Conservation (phyloP, 2,797 vertebrate species). For the Lindbergichthys nudifrons region DNA sequence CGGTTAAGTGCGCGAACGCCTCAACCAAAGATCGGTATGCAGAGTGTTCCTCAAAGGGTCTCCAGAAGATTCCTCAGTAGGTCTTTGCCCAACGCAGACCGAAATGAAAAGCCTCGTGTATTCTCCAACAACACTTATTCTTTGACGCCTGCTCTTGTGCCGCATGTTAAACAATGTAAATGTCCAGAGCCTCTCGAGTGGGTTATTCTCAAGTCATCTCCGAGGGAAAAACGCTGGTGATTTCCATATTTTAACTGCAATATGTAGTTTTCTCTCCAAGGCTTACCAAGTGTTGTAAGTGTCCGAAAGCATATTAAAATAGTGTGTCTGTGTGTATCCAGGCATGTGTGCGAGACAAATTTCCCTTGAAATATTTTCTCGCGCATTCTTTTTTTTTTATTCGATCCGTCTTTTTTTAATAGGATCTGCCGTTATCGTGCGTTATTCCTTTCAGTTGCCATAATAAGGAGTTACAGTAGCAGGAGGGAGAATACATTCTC, state of each 20-base stretch:
- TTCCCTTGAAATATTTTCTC: constrained; percentile 1
- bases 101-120: constrained; percentile 56
- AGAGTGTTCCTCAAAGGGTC: constrained; percentile 35
- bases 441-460: constrained; percentile 43
- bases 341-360: constrained; percentile 17
- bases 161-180: constrained; percentile 76
- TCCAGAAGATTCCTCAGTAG: constrained; percentile 48
- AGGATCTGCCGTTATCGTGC: constrained; percentile 54
- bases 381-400: constrained; percentile 6
- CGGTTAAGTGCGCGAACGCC: constrained; percentile 30
- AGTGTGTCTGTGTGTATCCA: constrained; percentile 30
- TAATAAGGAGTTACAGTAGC: constrained; percentile 58
- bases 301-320: constrained; percentile 59
- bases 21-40: constrained; percentile 63
- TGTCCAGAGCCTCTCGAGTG: constrained; percentile 55
- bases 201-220: constrained; percentile 71
- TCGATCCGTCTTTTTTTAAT: constrained; percentile 58
- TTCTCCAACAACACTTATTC: constrained; percentile 40
- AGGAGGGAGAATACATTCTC: constrained; percentile 37
- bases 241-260: constrained; percentile 80
- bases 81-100: constrained; percentile 39
- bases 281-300: constrained; percentile 57
- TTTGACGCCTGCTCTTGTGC: constrained; percentile 39
- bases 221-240: constrained; percentile 57
- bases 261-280: constrained; percentile 69